These are phyloP conservation scores for Hycleus cichorii DNA, from an alignment of 1,140 invertebrate species.

Conservation along the genomic window DNA sequence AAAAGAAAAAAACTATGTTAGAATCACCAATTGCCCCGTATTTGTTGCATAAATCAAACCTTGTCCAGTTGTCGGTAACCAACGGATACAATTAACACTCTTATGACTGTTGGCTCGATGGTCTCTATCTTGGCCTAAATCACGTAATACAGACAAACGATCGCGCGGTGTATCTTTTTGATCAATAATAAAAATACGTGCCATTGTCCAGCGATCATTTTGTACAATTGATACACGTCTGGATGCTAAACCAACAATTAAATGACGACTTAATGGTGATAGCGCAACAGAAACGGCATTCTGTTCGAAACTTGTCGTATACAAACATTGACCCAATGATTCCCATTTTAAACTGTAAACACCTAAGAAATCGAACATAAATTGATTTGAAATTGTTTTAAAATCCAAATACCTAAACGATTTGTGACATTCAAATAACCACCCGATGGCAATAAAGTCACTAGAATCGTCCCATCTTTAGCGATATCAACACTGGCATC, in stretches of 20 bases:
- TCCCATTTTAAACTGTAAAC: conserved; percentile 71
- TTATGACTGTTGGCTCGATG: conserved; percentile 46
- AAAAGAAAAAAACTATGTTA: conserved; percentile 41
- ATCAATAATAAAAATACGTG: conserved; percentile 54
- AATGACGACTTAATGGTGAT: conserved; percentile 67
- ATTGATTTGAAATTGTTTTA: neutral
- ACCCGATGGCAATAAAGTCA: conserved; percentile 61
- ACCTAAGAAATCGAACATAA: conserved; percentile 43
- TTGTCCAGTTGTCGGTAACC: conserved; percentile 73
- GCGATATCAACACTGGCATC: conserved; percentile 82
- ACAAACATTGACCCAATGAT: conserved; percentile 67
- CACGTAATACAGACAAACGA: conserved; percentile 49
- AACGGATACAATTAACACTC: conserved; percentile 76
- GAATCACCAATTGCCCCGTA: conserved; percentile 69
- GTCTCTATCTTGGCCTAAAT: conserved; percentile 57
- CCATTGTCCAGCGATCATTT: conserved; percentile 56
- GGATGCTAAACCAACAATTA: conserved; percentile 70
- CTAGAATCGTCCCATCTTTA: conserved; percentile 67
- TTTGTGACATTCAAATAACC: conserved; percentile 53
- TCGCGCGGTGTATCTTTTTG: conserved; percentile 35
- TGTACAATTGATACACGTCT: conserved; percentile 49
- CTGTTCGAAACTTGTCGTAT: conserved; percentile 66
- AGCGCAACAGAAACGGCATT: conserved; percentile 75
- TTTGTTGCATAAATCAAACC: conserved; percentile 81
- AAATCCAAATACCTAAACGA: conserved; percentile 50